Conservation (phyloP, 2,797 vertebrate species). For the Psittacula derbiana region DNA sequence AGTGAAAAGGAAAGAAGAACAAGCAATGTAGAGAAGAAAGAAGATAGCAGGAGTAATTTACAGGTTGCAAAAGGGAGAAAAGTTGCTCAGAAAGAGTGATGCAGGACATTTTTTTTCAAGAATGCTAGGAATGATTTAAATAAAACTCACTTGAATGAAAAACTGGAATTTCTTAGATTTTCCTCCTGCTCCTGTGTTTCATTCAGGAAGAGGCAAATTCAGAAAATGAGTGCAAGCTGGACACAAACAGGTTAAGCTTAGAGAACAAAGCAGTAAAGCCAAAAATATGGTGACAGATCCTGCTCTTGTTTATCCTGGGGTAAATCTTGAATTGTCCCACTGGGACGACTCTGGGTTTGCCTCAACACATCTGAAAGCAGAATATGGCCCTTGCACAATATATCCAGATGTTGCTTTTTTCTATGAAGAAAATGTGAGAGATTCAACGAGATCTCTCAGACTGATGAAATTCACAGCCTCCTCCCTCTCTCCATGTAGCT, state of each 20-base stretch:
- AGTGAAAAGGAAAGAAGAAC: neutral
- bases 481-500: slow-evolving; percentile 17
- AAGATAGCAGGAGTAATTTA: neutral
- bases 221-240: neutral
- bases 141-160: neutral
- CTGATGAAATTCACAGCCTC: slow-evolving; percentile 14
- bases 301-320: slow-evolving; percentile 9
- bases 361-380: neutral
- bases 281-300: neutral
- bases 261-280: neutral
- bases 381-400: slow-evolving; percentile 45
- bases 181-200: neutral
- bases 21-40: neutral
- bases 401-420: slow-evolving; percentile 42
- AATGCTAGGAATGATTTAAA: neutral
- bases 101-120: neutral
- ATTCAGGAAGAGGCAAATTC: neutral
- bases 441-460: slow-evolving; percentile 27
- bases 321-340: slow-evolving; percentile 6
- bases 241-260: neutral
- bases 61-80: neutral
- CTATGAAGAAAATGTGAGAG: slow-evolving; percentile 9
- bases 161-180: neutral
- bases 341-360: slow-evolving; percentile 17
- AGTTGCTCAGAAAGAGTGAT: neutral